Base-by-base conservation (phyloP, 2,797 vertebrate species). In the Vipera ursinii region DNA sequence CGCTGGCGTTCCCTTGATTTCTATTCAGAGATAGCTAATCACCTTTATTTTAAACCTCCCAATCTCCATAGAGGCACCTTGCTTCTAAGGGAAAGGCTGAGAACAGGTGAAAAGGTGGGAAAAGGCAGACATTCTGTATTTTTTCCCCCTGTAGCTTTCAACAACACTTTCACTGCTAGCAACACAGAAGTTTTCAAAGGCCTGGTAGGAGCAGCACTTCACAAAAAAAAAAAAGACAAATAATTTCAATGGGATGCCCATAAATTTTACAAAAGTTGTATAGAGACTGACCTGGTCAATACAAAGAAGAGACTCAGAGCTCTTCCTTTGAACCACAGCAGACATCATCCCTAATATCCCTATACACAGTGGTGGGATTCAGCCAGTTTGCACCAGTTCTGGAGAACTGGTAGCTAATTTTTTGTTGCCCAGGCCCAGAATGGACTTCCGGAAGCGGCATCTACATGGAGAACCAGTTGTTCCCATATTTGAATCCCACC, bases 1-100 rank as follows among this genome's bases (percentile, higher is more conserved):
- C 95, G 97, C 95, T 96, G 96, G 92, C 82, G 93, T 93, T 95
- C 96, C 93, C 89, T 96, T 96, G 95, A 95, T 96, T 97, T 96
- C 95, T 96, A 95, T 96, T 96, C 94, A 95, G 93, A 96, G 94
- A 93, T 90, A 95, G 93, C 91, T 92, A 91, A 92, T 95, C 95
- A 94, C 94, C 94, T 96, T 97, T 91, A 95, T 95, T 93, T 97
- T 97, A 97, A 96, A 88, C 94, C 91, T 91, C 93, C 89, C 95
- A 95, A 96, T 90, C 87, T 3, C 0, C 32, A 1, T 32, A 94
- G 1, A 93, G 53, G 69, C n/a, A 5, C 59, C 32, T 88, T 32
- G 6, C 0, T 93, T 93, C 92, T 92, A 94, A 28, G 90, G 93
- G 92, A 90, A 89, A 89, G 14, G 53, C 85, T 91, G 93, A 90